Percentiles rank a stretch among this genome's conserved stretches.
phyloP scores from a whole-genome alignment of 1,140 invertebrate species.

The Platyscapa corneri region DNA sequence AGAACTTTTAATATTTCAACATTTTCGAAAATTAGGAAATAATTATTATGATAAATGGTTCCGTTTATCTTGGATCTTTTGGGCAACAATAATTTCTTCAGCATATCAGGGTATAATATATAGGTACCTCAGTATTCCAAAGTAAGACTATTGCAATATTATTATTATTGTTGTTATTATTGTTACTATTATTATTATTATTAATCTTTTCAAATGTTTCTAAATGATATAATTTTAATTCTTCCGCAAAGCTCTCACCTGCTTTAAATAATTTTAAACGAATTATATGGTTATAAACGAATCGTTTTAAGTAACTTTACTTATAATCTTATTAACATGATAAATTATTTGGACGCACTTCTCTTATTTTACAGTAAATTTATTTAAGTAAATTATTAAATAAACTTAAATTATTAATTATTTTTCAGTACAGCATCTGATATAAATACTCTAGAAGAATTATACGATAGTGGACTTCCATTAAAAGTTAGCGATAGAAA shows the following conservation, averaged over 20 bases:
- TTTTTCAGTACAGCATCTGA: background rate
- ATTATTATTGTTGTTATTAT: no score
- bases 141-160: no score
- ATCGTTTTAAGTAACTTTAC: no score
- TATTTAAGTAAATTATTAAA: background rate
- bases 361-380: background rate
- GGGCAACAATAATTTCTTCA: background rate
- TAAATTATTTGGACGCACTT: background rate
- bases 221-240: background rate
- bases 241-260: background rate
- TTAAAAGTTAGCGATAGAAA: background rate
- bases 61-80: background rate
- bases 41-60: constrained; percentile 19
- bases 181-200: no score
- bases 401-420: background rate
- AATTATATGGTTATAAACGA: no score
- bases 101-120: background rate
- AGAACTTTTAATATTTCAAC: constrained; percentile 1
- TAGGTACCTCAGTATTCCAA: background rate
- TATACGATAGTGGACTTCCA: background rate
- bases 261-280: no score
- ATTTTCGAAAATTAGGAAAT: background rate
- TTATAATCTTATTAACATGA: background rate
- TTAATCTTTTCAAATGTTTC: background rate
- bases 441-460: constrained; percentile 6